Percentiles rank a stretch among this genome's conserved stretches.
Evolutionary conservation across 2,888 invertebrate genomes (phyloP).

Genomic region (Nephrocerus scutellatus): DNA sequence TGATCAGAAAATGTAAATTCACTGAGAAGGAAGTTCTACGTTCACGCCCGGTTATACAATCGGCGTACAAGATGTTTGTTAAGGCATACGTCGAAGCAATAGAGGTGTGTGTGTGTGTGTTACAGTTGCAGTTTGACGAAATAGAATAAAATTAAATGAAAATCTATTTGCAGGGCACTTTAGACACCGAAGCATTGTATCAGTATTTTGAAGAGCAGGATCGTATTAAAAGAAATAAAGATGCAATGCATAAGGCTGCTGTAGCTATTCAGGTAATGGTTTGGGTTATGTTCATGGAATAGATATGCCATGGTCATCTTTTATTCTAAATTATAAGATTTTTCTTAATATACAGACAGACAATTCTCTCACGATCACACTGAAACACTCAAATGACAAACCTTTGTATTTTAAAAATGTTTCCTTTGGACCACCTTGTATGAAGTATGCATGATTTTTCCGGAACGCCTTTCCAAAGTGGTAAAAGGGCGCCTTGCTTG

Average conservation of each 20-base stretch:
- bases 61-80: conserved; percentile 40
- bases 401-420: too few relatives aligned
- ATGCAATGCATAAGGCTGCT: too few relatives aligned
- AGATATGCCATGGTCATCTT: too few relatives aligned
- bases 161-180: conserved; percentile 22
- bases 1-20: conserved; percentile 37
- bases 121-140: background rate
- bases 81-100: conserved; percentile 36
- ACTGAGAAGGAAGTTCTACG: conserved; percentile 34
- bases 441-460: too few relatives aligned
- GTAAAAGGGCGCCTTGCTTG: too few relatives aligned
- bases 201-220: conserved; percentile 37
- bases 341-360: too few relatives aligned
- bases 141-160: background rate
- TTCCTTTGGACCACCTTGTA: too few relatives aligned
- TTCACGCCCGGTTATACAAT: conserved; percentile 36
- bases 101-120: conserved; percentile 27
- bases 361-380: too few relatives aligned
- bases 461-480: too few relatives aligned
- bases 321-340: too few relatives aligned
- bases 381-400: too few relatives aligned
- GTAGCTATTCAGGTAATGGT: too few relatives aligned
- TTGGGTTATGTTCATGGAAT: background rate
- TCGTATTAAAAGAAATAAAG: conserved; percentile 26
- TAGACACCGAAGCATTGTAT: conserved; percentile 37